Evolutionary conservation across 2,113 vertebrate species (phyloP).

Genomic region (Zonotrichia leucophrys): DNA sequence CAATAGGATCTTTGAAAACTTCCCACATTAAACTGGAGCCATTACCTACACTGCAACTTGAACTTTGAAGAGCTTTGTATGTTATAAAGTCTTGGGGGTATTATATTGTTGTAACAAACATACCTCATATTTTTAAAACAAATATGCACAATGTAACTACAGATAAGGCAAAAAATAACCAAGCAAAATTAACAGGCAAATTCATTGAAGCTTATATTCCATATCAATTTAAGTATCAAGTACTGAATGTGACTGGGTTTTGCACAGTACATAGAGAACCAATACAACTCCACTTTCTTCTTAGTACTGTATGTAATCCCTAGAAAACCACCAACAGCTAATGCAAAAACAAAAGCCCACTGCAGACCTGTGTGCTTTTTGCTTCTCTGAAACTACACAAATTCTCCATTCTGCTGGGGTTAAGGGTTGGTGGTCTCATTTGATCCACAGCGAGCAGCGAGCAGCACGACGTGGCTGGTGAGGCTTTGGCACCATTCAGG

Average conservation of each 20-base stretch:
- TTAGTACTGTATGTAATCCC: neutral
- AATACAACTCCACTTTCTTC: neutral
- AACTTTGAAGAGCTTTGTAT: neutral
- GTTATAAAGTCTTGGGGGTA: neutral
- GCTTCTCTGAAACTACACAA: constrained; percentile 19
- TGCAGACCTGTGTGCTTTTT: neutral
- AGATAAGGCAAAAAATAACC: neutral
- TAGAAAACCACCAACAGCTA: neutral
- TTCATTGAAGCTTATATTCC: neutral
- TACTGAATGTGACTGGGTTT: neutral
- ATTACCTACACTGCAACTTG: neutral
- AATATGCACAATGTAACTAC: neutral
- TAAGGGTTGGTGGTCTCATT: constrained; percentile 5
- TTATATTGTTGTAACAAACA: neutral
- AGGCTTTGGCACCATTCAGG: neutral
- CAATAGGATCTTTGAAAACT: neutral
- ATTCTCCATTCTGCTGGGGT: neutral
- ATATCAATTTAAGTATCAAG: neutral
- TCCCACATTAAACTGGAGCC: neutral
- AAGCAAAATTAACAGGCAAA: neutral
- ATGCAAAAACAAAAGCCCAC: neutral
- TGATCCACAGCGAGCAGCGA: neutral
- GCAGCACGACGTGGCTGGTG: neutral
- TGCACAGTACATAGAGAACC: neutral
- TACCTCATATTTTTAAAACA: neutral